Base-by-base conservation (phyloP, 2,797 vertebrate species). In the Brachymystax lenok region DNA sequence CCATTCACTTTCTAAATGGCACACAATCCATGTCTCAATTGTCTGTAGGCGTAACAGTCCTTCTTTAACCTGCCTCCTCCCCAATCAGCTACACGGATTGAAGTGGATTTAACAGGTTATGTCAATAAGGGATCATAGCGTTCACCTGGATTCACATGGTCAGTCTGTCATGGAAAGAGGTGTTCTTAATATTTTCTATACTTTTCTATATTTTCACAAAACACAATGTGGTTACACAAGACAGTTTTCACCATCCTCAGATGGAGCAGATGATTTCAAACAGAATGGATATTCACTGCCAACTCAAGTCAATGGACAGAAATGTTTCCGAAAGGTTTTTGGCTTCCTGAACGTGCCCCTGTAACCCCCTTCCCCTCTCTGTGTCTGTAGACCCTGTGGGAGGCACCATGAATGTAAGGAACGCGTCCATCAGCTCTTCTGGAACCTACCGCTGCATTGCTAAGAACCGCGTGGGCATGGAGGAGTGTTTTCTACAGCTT, bases 361-460 rank as follows among this genome's bases (percentile, higher is more conserved):
- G 40, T 46, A 13, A 46, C 40, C 40, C 40, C 10, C 10, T 46
- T 69, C 66, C 28, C 71, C 27, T 80, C 67, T 71, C 4, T 61
- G 0, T 61, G 59, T 56, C 64, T 51, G 5, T 86, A 95, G 94
- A 95, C 88, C 50, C 86, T 3, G 27, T 87, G 8, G 86, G 71
- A 71, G 94, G 94, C 33, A 91, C 89, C 17, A 61, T 99, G 83
- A 92, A 90, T 56, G 86, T 99, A 74, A 97, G 90, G 87, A 99
- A 99, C 2, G 97, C 96, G 8, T 96, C 95, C 71, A 86, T 88
- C 17, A 91, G 89, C 8, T 88, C 94, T 74, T 98, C 98, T 33
- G 98, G 97, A 28, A 90, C 80, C 0, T 99, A 99, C 88, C 94
- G 40, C 81, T 99, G 98, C 77, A 86, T 90, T 0, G 94, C 92